Evolutionary conservation across 2,888 invertebrate genomes (phyloP), one percentile per base, ranked within the genome.

Genomic region (Synanthedon myopaeformis): DNA sequence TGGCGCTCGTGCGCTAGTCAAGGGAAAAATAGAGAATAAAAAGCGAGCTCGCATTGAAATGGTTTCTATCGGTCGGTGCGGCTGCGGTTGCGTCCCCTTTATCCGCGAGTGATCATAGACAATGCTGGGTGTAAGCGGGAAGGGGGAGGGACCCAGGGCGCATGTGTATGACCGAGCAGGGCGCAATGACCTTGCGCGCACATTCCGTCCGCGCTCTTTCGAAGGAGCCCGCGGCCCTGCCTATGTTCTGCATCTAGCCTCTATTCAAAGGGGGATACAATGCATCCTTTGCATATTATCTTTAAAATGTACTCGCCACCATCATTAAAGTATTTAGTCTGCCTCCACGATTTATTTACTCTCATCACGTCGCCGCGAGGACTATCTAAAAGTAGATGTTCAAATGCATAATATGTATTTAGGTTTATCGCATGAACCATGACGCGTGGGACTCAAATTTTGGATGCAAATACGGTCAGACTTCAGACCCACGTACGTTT

Each of bases 111-210:
- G 82, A 84, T 85, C 84, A 76, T 81, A 82, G 82, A 82, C 80
- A 82, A 83, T 83, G 78, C 77, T 76, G 66, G 67, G 70, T 61
- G 65, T 70, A 70, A 61, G 63, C 54, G 54, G 53, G 55, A 53
- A 52, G 55, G 53, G 55, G 64, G 57, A 58, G 10, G 50, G 54
- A 17, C 48, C 53, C 49, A 57, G 61, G 61, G 73, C 68, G 75
- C 72, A 74, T 74, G 85, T 80, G 79, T 84, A 84, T 87, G 87
- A 87, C 87, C 87, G 87, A 82, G 83, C 82, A 78, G 84, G 82
- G 86, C 85, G 83, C 86, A 87, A 86, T 86, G 87, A 86, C 87
- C 87, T 87, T 87, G 87, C 79, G 75, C 76, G 81, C 80, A 76
- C 83, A 85, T 83, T 80, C 84, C 85, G 69, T 71, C 74, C 76